phyloP scores from a whole-genome alignment of 2,888 invertebrate genomes.

The Ormyrus labotus region DNA sequence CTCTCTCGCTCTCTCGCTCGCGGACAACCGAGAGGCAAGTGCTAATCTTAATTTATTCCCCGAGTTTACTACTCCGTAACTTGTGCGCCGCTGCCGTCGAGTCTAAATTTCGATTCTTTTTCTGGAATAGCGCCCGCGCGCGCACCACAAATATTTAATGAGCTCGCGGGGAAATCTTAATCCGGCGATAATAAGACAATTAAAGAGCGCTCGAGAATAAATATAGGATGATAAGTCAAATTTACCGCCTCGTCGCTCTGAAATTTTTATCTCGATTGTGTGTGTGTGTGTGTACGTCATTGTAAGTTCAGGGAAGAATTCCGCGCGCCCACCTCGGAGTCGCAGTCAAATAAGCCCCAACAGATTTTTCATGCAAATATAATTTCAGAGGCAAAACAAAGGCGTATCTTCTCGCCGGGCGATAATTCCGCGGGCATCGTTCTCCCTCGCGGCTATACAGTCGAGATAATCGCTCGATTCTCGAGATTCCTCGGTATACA shows the following conservation, averaged over 20 bases:
- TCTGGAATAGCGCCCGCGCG: no score
- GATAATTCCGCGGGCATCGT: slow-evolving; percentile 36
- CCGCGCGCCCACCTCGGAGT: background rate
- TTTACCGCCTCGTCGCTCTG: slow-evolving; percentile 33
- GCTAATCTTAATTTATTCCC: no score
- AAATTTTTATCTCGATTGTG: slow-evolving; percentile 24
- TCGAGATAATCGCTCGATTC: slow-evolving; percentile 51
- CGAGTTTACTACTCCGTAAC: slow-evolving; percentile 15
- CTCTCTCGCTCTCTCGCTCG: slow-evolving; percentile 3
- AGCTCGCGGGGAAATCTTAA: slow-evolving; percentile 22
- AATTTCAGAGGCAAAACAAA: background rate
- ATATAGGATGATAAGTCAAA: slow-evolving; percentile 18
- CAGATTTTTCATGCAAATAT: slow-evolving; percentile 25
- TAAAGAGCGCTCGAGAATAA: slow-evolving; percentile 15
- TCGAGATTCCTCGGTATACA: slow-evolving; percentile 34
- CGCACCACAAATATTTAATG: no score
- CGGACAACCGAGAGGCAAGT: no score
- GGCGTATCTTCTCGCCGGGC: slow-evolving; percentile 33
- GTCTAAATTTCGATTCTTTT: no score
- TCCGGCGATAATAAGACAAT: slow-evolving; percentile 37
- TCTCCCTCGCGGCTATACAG: slow-evolving; percentile 27
- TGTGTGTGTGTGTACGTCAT: background rate
- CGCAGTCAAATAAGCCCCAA: slow-evolving; percentile 15
- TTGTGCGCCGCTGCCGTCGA: background rate
- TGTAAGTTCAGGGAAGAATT: background rate